Evolutionary conservation across 2,888 invertebrate genomes (phyloP).

Genomic region (Acleris literana): DNA sequence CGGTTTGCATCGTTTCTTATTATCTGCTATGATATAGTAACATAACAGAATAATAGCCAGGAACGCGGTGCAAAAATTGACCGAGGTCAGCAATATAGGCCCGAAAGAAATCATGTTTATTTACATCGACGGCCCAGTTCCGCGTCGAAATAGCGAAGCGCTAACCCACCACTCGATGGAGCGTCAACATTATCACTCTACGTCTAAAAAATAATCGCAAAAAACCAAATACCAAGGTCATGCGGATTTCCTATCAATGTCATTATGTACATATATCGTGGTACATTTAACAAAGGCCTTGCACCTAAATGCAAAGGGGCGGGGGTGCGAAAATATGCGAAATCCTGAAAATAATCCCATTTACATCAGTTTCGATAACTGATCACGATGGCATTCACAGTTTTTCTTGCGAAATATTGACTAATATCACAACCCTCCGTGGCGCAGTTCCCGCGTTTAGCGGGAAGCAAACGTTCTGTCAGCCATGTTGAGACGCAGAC

Average conservation of each 20-base stretch:
- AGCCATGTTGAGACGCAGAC: slow-evolving; percentile 85
- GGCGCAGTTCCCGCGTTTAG: slow-evolving; percentile 85
- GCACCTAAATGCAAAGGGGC: slow-evolving; percentile 83
- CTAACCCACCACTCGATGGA: slow-evolving; percentile 70
- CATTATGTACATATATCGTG: slow-evolving; percentile 68
- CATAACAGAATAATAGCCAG: slow-evolving; percentile 8
- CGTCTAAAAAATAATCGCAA: slow-evolving; percentile 76
- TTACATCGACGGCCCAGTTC: slow-evolving; percentile 76
- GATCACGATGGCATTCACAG: slow-evolving; percentile 77
- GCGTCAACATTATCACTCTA: slow-evolving; percentile 67
- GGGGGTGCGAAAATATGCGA: slow-evolving; percentile 80
- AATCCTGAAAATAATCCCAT: slow-evolving; percentile 72
- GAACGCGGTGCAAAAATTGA: slow-evolving; percentile 27
- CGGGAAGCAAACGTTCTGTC: slow-evolving; percentile 84
- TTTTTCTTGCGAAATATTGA: slow-evolving; percentile 73
- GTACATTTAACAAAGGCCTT: slow-evolving; percentile 83
- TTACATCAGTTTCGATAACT: slow-evolving; percentile 80
- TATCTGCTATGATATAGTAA: slow-evolving; percentile 16
- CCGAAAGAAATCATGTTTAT: slow-evolving; percentile 70
- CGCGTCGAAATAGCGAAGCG: slow-evolving; percentile 65
- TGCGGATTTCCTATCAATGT: slow-evolving; percentile 83
- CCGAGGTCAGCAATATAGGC: slow-evolving; percentile 72
- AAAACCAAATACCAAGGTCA: slow-evolving; percentile 83
- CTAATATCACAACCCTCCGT: slow-evolving; percentile 79
- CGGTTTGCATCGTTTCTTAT: slow-evolving; percentile 16